Base-by-base conservation (phyloP, 1,140 invertebrate species). In the Adoxophyes honmai region DNA sequence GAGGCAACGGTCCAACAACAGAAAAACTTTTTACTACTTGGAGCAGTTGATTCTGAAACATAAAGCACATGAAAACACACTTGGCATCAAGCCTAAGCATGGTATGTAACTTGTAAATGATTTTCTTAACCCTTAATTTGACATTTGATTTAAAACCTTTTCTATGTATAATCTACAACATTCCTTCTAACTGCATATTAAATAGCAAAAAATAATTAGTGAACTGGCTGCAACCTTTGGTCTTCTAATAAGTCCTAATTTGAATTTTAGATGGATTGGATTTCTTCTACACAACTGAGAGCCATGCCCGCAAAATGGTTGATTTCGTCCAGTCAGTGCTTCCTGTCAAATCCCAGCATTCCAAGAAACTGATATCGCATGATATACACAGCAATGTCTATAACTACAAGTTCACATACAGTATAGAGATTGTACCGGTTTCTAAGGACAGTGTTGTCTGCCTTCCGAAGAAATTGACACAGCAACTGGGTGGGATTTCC, bases 11-110 rank as follows among this genome's bases (percentile, higher is more conserved):
- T 92, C 94, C 0, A 94, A 95, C 57, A 99, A 99, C 81, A 98
- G 98, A 77, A 99, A 99, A 87, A 99, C 98, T 0, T 97, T 99
- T 78, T 99, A 96, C 80, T 99, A 99, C 81, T 90, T 99, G 73
- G 99, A 99, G 86, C 99, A 99, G 78, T 79, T 99, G 37, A 98
- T 99, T 75, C 88, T 99, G 52, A 99, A 99, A 80, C 95, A 99
- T 79, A 96, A 95, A 74, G 97, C 96, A 10, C 98, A 99, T 86
- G 93, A 94, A 64, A 95, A 97, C 73, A 96, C 97, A 11, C 89
- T 98, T 21, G 97, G 96, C 63, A 98, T 99, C 55, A 99, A 99
- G 90, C 94, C 96, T 15, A 93, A 94, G 73, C 93, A 96, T 91
- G 97, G 96, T 94, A 89, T 90, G 62, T 72, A n/a, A n/a, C n/a